Evolutionary conservation across 1,140 invertebrate genomes (phyloP).

Genomic region (Medauroidea extradentata): DNA sequence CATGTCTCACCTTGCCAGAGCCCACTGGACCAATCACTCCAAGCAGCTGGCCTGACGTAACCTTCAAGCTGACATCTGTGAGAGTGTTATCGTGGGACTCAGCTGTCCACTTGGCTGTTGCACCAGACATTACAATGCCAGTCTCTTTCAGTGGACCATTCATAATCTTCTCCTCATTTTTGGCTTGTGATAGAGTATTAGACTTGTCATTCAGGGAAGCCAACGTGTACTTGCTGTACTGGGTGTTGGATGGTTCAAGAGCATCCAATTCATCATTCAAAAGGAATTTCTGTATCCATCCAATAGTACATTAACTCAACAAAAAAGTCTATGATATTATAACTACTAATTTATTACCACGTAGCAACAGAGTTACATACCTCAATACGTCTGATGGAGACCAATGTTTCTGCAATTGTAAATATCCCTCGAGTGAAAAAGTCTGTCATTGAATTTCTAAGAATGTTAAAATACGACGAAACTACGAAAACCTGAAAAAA

Average conservation of each 20-base stretch:
- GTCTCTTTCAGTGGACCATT: not conserved
- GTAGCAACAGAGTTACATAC: not conserved
- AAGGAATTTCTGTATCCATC: constrained; percentile 2
- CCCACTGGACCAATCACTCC: constrained; percentile 51
- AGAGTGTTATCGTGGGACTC: constrained; percentile 17
- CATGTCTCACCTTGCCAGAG: constrained; percentile 41
- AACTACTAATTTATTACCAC: not conserved
- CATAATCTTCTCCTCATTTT: not conserved
- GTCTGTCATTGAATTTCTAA: constrained; percentile 41
- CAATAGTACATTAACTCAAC: not conserved
- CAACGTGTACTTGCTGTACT: too few relatives aligned
- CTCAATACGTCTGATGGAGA: constrained; percentile 31
- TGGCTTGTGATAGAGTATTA: not conserved
- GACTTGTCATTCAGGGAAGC: not conserved
- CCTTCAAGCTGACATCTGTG: constrained; percentile 35
- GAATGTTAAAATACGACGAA: constrained; percentile 40
- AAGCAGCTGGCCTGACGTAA: constrained; percentile 42
- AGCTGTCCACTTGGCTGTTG: constrained; percentile 10
- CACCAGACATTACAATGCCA: not conserved
- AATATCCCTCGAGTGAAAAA: constrained; percentile 44
- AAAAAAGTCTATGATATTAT: not conserved
- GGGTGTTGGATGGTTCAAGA: too few relatives aligned
- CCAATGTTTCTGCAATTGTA: constrained; percentile 18
- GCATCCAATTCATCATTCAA: constrained; percentile 4
- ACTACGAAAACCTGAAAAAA: constrained; percentile 34